Percentiles rank a stretch among this genome's conserved stretches.
phyloP scores from a whole-genome alignment of 2,888 invertebrate genomes.

The Nezara viridula region DNA sequence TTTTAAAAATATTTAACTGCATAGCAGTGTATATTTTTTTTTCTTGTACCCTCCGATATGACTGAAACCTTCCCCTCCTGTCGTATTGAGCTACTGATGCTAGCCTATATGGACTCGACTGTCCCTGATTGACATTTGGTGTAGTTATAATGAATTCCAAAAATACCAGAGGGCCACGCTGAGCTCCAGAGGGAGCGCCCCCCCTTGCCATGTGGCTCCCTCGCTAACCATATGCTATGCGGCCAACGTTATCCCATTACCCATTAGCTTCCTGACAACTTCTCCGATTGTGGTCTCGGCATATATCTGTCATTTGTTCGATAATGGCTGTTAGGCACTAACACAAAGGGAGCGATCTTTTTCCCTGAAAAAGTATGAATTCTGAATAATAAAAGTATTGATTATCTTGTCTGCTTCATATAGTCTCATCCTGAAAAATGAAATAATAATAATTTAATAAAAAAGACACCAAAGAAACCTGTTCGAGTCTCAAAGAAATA shows the following conservation, averaged over 20 bases:
- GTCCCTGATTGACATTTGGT: constrained; percentile 31
- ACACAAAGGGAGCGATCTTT: not conserved
- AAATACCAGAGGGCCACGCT: not conserved
- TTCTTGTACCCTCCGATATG: not conserved
- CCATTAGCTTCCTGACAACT: constrained; percentile 44
- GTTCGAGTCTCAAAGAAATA: too few species aligned
- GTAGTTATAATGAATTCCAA: constrained; percentile 40
- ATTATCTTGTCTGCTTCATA: too few species aligned
- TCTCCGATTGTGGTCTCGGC: not conserved
- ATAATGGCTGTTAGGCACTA: not conserved
- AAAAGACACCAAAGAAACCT: too few species aligned
- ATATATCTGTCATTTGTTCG: not conserved
- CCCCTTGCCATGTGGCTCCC: not conserved
- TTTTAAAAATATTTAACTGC: too few species aligned
- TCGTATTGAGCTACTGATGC: not conserved
- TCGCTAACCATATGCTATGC: constrained; percentile 2
- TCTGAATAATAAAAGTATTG: too few species aligned
- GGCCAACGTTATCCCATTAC: constrained; percentile 12
- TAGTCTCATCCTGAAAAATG: too few species aligned
- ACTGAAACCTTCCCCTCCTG: not conserved
- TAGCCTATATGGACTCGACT: not conserved
- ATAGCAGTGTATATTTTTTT: too few species aligned
- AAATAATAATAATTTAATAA: too few species aligned
- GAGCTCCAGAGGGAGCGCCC: not conserved
- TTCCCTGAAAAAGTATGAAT: too few species aligned